phyloP scores from a whole-genome alignment of 2,113 vertebrate genomes.

The Rhinopomastus cyanomelas region DNA sequence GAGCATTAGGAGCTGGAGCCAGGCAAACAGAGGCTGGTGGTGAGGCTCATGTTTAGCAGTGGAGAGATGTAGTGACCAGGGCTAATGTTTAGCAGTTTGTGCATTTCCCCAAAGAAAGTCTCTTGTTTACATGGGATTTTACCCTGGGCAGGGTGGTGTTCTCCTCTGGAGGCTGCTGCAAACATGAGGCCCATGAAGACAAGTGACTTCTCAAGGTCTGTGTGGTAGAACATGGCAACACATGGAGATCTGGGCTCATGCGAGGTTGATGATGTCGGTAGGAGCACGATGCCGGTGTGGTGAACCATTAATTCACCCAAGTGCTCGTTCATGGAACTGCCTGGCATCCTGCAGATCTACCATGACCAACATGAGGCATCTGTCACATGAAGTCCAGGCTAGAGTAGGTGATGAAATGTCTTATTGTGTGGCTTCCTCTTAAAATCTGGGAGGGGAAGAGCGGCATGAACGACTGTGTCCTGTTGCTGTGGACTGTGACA shows the following conservation, averaged over 20 bases:
- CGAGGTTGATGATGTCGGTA: not conserved
- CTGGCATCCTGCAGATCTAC: not conserved
- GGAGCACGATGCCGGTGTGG: rapidly evolving
- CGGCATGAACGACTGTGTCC: not conserved
- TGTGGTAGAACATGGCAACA: not conserved
- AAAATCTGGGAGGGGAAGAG: not conserved
- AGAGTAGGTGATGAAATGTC: rapidly evolving
- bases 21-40: not conserved
- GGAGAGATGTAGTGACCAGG: not conserved
- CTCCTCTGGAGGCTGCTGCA: not conserved
- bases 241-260: rapidly evolving
- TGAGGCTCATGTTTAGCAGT: not conserved
- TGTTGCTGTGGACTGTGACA: not conserved
- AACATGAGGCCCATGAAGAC: rapidly evolving
- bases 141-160: not conserved
- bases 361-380: not conserved
- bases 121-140: not conserved
- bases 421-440: not conserved
- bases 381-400: not conserved
- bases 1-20: not conserved
- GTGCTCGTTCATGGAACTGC: rapidly evolving
- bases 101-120: not conserved
- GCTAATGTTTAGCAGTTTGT: not conserved
- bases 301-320: not conserved
- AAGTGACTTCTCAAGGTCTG: not conserved